These are phyloP conservation scores for Rhadinocentrus ornatus DNA, from an alignment of 2,797 vertebrate genomes.

Conservation along the genomic window DNA sequence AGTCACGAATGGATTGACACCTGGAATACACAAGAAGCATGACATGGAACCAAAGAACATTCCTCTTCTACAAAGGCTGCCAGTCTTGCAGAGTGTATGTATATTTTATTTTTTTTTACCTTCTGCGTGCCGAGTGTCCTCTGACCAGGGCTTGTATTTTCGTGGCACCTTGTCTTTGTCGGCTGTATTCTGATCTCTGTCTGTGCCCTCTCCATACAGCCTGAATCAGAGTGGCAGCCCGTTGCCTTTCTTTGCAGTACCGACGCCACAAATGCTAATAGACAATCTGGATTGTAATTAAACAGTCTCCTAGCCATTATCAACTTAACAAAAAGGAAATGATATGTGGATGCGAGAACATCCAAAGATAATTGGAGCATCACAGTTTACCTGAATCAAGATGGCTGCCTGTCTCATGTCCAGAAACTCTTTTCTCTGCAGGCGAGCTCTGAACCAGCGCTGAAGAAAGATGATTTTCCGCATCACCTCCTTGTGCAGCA, in stretches of 20 bases:
- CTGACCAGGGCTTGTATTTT: constrained; percentile 90
- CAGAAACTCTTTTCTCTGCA: constrained; percentile 89
- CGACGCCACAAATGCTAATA: constrained; percentile 87
- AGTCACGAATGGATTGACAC: constrained; percentile 77
- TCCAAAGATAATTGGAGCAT: neutral
- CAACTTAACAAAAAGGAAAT: neutral
- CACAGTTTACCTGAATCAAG: constrained; percentile 87
- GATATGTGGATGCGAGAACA: neutral
- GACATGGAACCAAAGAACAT: neutral
- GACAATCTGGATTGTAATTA: neutral
- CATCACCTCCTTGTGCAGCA: constrained; percentile 93
- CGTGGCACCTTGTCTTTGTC: constrained; percentile 73
- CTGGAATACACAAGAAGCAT: constrained; percentile 53
- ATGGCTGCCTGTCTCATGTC: constrained; percentile 83
- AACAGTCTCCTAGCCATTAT: neutral
- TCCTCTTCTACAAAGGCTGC: neutral
- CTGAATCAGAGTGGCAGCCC: constrained; percentile 87
- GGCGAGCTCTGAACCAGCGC: constrained; percentile 89
- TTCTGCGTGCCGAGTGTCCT: constrained; percentile 88
- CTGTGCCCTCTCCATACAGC: constrained; percentile 85
- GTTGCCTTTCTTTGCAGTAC: constrained; percentile 71
- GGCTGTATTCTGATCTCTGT: constrained; percentile 75
- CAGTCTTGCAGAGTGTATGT: neutral
- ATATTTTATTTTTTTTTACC: constrained; percentile 73
- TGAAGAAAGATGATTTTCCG: constrained; percentile 94